phyloP scores from a whole-genome alignment of 2,113 vertebrate genomes.

The Phoenicopterus ruber region DNA sequence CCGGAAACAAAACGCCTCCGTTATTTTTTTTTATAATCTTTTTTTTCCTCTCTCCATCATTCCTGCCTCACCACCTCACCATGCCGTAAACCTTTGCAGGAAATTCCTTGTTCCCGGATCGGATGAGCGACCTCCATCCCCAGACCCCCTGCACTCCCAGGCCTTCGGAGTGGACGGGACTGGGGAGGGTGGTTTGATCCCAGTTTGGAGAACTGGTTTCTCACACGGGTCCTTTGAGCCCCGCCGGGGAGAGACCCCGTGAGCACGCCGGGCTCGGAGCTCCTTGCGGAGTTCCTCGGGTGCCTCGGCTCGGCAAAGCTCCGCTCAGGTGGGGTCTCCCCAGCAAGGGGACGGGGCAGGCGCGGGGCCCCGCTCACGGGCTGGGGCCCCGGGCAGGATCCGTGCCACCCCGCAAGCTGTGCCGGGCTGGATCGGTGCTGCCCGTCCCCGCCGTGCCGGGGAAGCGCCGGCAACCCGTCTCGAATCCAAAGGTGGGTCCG shows the following conservation, averaged over 20 bases:
- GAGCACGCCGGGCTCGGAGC: fast-evolving
- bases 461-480: background rate
- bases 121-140: background rate
- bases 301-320: background rate
- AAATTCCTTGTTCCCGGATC: background rate
- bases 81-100: background rate
- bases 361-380: background rate
- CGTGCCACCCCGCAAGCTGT: background rate
- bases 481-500: background rate
- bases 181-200: background rate
- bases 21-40: background rate
- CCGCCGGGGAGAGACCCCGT: background rate
- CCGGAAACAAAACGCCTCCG: background rate
- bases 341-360: background rate
- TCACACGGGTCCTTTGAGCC: background rate
- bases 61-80: background rate
- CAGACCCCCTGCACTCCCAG: background rate
- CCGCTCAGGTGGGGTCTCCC: background rate
- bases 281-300: background rate
- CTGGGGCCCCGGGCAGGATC: background rate
- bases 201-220: constrained; percentile 18
- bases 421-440: background rate
- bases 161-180: background rate
- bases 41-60: background rate
- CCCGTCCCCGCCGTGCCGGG: background rate